phyloP scores from a whole-genome alignment of 2,888 invertebrate species.

The Galerucella nymphaeae region DNA sequence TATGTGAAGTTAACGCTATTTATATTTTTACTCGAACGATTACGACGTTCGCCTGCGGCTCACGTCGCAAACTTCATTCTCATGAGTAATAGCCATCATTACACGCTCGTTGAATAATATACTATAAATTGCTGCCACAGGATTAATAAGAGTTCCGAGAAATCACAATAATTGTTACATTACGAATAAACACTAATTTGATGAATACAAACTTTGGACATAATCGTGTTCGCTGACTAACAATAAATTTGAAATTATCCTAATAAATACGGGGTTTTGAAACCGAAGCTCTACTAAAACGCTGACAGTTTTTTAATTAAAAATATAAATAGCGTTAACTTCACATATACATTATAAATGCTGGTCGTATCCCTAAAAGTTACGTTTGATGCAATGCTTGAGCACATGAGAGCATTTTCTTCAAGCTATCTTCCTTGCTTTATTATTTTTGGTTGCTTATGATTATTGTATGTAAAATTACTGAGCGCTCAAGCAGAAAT shows the following conservation, averaged over 20 bases:
- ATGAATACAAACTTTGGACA: background rate
- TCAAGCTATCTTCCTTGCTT: background rate
- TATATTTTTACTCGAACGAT: too few species aligned
- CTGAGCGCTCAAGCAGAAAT: background rate
- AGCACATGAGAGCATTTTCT: background rate
- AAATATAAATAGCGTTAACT: constrained; percentile 1
- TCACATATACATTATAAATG: background rate
- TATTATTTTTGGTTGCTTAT: background rate
- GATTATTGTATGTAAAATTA: background rate
- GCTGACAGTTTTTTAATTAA: constrained; percentile 5
- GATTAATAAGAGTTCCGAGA: background rate
- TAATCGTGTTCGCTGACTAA: background rate
- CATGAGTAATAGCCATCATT: too few species aligned
- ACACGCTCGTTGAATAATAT: too few species aligned
- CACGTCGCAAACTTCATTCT: too few species aligned
- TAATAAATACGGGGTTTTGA: background rate
- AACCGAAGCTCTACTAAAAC: background rate
- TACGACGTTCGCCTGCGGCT: too few species aligned
- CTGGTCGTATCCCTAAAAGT: background rate
- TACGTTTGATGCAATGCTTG: background rate
- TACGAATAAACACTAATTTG: background rate
- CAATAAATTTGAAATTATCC: background rate
- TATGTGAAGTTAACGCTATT: background rate
- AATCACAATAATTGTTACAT: background rate
- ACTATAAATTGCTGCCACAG: too few species aligned